Conservation (phyloP, 2,797 vertebrate genomes). For the Myotis planiceps region DNA sequence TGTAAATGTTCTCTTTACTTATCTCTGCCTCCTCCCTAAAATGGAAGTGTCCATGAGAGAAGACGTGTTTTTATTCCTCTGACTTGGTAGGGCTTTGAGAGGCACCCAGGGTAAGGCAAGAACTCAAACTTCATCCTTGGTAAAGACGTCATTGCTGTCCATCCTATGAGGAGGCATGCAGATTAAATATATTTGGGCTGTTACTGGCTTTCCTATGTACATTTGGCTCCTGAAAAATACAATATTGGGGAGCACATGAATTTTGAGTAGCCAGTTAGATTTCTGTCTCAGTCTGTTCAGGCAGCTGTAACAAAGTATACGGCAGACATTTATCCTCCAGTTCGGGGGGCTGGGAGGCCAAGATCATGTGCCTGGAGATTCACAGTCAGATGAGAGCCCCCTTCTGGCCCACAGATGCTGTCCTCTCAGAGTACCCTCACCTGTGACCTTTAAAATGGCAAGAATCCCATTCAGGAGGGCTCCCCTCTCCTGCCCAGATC, state of each 20-base stretch:
- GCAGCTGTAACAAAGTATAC: neutral
- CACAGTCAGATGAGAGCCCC: neutral
- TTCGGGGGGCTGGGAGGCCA: neutral
- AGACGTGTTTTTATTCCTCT: neutral
- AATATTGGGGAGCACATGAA: fast-evolving
- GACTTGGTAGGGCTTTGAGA: neutral
- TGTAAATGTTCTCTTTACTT: neutral
- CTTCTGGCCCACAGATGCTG: neutral
- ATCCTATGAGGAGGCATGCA: fast-evolving
- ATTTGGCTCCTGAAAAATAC: neutral
- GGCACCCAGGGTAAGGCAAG: neutral
- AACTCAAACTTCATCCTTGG: neutral
- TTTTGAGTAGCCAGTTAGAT: neutral
- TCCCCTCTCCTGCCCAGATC: too few relatives aligned
- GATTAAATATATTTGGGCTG: fast-evolving
- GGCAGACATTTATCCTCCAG: fast-evolving
- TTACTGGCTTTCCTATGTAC: neutral
- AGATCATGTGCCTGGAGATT: fast-evolving
- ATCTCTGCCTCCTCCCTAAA: neutral
- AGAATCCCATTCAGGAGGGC: neutral
- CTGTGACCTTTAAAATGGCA: neutral
- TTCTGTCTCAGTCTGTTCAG: neutral
- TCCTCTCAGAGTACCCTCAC: neutral
- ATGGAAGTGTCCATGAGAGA: neutral
- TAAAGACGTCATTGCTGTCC: neutral